Evolutionary conservation across 2,888 invertebrate genomes (phyloP), one percentile per base, ranked within the genome.

Genomic region (Ochropleura leucogaster): DNA sequence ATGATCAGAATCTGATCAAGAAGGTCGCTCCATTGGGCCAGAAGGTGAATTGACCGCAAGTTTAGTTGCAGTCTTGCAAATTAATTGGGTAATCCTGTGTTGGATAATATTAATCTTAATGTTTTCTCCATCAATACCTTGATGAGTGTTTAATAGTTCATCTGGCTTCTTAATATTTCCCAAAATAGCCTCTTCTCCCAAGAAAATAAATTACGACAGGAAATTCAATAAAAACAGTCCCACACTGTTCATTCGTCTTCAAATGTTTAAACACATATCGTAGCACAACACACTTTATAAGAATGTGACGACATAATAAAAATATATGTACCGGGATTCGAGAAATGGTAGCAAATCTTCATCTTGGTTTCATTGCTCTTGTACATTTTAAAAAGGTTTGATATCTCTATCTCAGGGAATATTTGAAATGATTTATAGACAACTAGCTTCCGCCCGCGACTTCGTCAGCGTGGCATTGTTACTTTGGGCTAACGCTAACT

Each of bases 211-310:
- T 12, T 14, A 47, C 7, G 4, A 18, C 8, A 14, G 59, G 30
- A 60, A 47, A 47, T 18, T 30, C 18, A 30, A 60, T 44, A 30
- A 30, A 30, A 60, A 69, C 8, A 2, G 40, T 6, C 20, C 65
- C 12, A 44, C 42, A 30, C 42, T 20, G 44, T 20, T 40, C 7
- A 42, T 40, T 7, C 14, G 14, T 20, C 14, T 8, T 55, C 20
- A 46, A 62, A 62, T 80, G 64, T 79, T 72, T 49, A 60, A 49
- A 47, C 44, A 62, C 12, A 72, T 55, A 42, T 59, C 30, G 16
- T 30, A 4, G 30, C 18, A 44, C 40, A 46, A 53, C 60, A 80
- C 40, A 66, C 47, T 30, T 30, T 30, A 30, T 16, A 16, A 8
- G 18, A 16, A 42, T 0, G 6, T 53, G 12, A 44, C 6, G 20